phyloP scores from a whole-genome alignment of 2,113 vertebrate genomes.

The Ceyx melanurus region DNA sequence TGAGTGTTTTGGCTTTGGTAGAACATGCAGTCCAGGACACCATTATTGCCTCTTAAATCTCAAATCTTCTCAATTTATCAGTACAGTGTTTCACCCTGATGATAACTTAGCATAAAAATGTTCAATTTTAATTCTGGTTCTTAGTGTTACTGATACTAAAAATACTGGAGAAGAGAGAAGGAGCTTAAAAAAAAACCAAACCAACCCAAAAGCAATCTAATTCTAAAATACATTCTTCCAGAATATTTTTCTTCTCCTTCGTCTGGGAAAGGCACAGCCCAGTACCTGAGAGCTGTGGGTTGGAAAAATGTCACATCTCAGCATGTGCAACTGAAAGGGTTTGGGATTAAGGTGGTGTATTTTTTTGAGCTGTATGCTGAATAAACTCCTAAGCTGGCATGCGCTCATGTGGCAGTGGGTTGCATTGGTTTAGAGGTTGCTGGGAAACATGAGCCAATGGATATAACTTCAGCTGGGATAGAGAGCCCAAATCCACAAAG shows the following conservation, averaged over 20 bases:
- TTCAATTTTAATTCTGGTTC: background rate
- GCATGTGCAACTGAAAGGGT: background rate
- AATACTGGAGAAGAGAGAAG: background rate
- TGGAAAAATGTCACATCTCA: background rate
- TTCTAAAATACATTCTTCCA: background rate
- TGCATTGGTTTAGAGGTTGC: background rate
- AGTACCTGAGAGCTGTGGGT: background rate
- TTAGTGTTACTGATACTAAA: conserved; percentile 15
- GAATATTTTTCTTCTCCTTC: background rate
- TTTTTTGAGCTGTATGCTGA: background rate
- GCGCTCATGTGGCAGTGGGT: background rate
- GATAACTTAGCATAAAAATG: background rate
- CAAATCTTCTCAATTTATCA: conserved; percentile 29
- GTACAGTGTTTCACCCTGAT: background rate
- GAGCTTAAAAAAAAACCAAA: background rate
- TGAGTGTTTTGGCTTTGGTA: conserved; percentile 7
- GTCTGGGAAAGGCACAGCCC: background rate
- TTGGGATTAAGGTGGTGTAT: background rate
- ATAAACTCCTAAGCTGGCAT: background rate
- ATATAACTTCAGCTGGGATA: background rate
- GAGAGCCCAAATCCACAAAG: conserved; percentile 7
- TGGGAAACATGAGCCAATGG: background rate
- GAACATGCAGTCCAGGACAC: conserved; percentile 19
- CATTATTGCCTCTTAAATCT: background rate
- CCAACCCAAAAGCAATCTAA: background rate